phyloP scores from a whole-genome alignment of 2,113 vertebrate genomes.

The Colinus virginianus region DNA sequence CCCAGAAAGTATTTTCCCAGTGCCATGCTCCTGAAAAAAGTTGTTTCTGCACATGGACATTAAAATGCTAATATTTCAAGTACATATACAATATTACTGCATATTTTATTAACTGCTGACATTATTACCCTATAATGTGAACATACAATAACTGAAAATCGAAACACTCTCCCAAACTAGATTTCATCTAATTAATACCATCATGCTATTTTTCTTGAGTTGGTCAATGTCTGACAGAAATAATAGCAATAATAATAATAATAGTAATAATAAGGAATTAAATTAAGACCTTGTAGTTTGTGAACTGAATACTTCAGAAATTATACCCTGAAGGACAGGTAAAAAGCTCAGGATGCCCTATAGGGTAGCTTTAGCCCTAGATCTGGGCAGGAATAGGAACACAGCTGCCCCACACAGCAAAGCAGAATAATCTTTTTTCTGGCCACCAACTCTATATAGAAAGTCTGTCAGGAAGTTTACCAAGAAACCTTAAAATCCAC shows the following conservation, averaged over 20 bases:
- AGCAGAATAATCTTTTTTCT: not conserved
- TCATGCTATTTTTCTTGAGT: slow-evolving; percentile 7
- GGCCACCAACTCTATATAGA: not conserved
- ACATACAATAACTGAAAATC: slow-evolving; percentile 12
- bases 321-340: not conserved
- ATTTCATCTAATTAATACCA: slow-evolving; percentile 20
- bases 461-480: not conserved
- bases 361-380: not conserved
- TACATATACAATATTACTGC: not conserved
- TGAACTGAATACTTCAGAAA: not conserved
- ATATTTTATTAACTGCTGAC: slow-evolving; percentile 18
- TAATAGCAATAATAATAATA: not conserved
- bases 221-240: not conserved
- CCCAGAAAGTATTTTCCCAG: not conserved
- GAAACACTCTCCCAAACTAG: not conserved
- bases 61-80: slow-evolving; percentile 54
- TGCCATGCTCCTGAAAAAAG: not conserved
- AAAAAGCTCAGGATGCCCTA: not conserved
- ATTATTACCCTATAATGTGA: not conserved
- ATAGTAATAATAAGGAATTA: not conserved
- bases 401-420: not conserved
- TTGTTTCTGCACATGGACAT: not conserved
- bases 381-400: not conserved
- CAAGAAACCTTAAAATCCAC: not conserved
- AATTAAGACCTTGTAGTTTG: not conserved